phyloP scores from a whole-genome alignment of 1,140 invertebrate genomes.

The Brachionus plicatilis region DNA sequence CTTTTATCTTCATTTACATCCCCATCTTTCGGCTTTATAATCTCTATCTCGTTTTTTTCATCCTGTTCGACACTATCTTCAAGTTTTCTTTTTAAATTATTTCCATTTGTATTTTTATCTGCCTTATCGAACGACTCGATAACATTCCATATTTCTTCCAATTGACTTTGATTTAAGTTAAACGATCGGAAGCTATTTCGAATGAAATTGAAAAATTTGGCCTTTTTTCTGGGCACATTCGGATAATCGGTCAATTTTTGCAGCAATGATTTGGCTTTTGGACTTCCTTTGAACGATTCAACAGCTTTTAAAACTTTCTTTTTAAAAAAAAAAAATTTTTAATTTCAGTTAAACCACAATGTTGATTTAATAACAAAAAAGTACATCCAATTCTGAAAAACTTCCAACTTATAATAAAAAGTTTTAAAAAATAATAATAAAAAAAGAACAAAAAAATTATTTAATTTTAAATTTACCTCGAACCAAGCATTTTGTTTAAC shows the following conservation, averaged over 20 bases:
- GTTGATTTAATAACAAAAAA: not conserved
- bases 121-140: constrained; percentile 17
- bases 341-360: no score
- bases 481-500: constrained; percentile 82
- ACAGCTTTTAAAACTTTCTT: constrained; percentile 66
- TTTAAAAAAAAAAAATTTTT: no score
- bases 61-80: not conserved
- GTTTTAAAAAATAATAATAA: no score
- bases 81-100: constrained; percentile 20
- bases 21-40: not conserved
- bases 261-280: constrained; percentile 63
- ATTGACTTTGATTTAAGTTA: constrained; percentile 1
- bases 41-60: not conserved
- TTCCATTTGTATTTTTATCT: not conserved
- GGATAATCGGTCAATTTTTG: constrained; percentile 67
- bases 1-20: not conserved
- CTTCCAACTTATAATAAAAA: no score
- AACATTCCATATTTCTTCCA: constrained; percentile 31
- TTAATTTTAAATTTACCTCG: constrained; percentile 58
- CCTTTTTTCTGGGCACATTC: constrained; percentile 85
- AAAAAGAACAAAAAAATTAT: no score
- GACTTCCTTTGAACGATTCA: constrained; percentile 60
- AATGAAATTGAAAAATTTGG: constrained; percentile 65
- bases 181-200: constrained; percentile 26
- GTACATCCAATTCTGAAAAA: no score